A percentile compares a stretch with the other conserved stretches of the same genome.
Conservation (phyloP, 2,797 vertebrate species). For the Strix occidentalis region DNA sequence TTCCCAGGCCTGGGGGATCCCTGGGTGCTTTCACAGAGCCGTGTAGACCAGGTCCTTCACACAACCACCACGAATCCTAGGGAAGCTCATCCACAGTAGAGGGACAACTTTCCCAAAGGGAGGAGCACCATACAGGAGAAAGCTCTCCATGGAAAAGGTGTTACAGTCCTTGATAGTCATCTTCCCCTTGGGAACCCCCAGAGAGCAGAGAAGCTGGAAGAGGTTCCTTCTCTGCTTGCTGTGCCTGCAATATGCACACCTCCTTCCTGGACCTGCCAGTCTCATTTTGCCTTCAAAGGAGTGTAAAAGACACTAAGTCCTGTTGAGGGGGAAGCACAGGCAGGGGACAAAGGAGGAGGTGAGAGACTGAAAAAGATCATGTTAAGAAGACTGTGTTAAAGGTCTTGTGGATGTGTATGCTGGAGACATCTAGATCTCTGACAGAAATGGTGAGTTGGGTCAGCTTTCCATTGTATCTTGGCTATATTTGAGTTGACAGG, state of each 20-base stretch:
- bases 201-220: not conserved
- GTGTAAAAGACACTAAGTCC: not conserved
- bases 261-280: accelerated
- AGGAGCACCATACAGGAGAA: not conserved
- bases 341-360: not conserved
- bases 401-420: not conserved
- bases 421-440: not conserved
- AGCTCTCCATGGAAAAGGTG: not conserved
- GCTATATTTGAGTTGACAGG: not conserved
- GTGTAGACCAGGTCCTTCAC: not conserved
- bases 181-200: not conserved
- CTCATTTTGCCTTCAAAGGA: not conserved
- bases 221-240: not conserved
- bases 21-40: not conserved
- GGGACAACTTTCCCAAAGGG: not conserved
- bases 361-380: not conserved
- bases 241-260: not conserved
- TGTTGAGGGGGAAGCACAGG: accelerated
- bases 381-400: not conserved
- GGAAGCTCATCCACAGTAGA: not conserved
- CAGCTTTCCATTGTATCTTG: not conserved
- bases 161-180: not conserved
- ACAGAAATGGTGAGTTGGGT: not conserved
- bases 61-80: accelerated
- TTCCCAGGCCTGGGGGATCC: not conserved